phyloP scores from a whole-genome alignment of 1,140 invertebrate genomes.

The Bemisia tabaci region DNA sequence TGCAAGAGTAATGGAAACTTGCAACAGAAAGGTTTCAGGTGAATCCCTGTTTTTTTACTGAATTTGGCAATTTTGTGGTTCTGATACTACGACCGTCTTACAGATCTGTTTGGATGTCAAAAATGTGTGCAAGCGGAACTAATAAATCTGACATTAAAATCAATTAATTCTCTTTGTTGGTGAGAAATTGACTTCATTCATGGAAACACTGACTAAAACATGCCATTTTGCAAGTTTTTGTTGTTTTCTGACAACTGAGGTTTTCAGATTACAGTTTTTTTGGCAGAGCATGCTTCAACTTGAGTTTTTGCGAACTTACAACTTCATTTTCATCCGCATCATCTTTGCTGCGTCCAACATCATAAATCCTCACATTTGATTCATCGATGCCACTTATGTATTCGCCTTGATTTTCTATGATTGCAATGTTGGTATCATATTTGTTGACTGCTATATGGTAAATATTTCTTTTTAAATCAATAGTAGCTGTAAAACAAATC shows the following conservation, averaged over 20 bases:
- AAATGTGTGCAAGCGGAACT: no score
- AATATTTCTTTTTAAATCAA: conserved; percentile 73
- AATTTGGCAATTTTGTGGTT: no score
- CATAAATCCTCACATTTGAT: conserved; percentile 67
- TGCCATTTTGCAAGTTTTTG: background rate
- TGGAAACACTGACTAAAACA: conserved; percentile 11
- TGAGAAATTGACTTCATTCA: conserved; percentile 14
- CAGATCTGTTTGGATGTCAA: no score
- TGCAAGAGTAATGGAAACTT: no score
- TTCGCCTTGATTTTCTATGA: conserved; percentile 67
- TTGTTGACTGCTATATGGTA: conserved; percentile 58
- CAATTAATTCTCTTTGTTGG: no score
- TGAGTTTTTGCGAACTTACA: no score
- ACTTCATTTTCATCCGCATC: conserved; percentile 65
- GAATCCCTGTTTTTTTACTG: no score
- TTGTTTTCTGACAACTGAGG: conserved; percentile 5
- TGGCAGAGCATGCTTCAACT: no score
- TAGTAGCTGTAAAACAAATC: conserved; percentile 59
- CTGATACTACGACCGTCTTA: no score
- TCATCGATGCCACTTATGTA: conserved; percentile 58
- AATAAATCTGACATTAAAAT: no score
- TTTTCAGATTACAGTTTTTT: no score
- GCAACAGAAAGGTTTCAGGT: no score
- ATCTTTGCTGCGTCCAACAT: conserved; percentile 55
- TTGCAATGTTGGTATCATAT: conserved; percentile 61